Evolutionary conservation across 2,113 vertebrate species (phyloP), one percentile per base, ranked within the genome.

Genomic region (Mormyrus lacerda): DNA sequence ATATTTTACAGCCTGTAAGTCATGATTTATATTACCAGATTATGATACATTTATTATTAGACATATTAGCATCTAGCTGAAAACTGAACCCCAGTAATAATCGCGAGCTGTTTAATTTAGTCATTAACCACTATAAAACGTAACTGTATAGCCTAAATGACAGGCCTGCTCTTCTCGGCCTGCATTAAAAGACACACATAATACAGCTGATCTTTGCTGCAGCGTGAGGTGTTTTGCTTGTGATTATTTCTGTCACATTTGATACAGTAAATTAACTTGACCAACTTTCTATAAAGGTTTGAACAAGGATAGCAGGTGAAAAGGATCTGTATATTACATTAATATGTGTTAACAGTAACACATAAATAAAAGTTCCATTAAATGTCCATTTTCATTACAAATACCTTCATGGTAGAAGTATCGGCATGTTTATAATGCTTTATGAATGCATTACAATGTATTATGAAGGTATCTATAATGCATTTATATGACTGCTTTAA

Each of bases 71-170:
- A 31, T 76, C 69, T 17, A 76, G 11, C 13, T 76, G 69, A 31
- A 76, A 76, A 76, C 69, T 39, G 69, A 76, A 17, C 69, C 58
- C 58, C n/a, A 10, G 58, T 65, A 65, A 65, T 65, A 65, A 65
- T 65, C 58, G 3, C n/a, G 1, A 4, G 8, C 58, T 27, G 58
- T 76, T 13, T 76, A 76, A 76, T 39, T 13, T 35, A 76, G 69
- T 76, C 31, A 76, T 76, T 76, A 76, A 35, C 31, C 31, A 31
- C 69, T 76, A 76, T 76, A 76, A 76, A 76, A 76, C 2, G 31
- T 76, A 76, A 76, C 69, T 76, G 69, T 76, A 76, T 76, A 76
- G 69, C 31, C 31, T 76, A 76, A 76, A 76, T 76, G 31, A 76
- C 69, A 76, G 27, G 5, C 11, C 69, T 76, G 69, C 31, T 76